Evolutionary conservation across 1,140 invertebrate genomes (phyloP).

Genomic region (Saccostrea echinata): DNA sequence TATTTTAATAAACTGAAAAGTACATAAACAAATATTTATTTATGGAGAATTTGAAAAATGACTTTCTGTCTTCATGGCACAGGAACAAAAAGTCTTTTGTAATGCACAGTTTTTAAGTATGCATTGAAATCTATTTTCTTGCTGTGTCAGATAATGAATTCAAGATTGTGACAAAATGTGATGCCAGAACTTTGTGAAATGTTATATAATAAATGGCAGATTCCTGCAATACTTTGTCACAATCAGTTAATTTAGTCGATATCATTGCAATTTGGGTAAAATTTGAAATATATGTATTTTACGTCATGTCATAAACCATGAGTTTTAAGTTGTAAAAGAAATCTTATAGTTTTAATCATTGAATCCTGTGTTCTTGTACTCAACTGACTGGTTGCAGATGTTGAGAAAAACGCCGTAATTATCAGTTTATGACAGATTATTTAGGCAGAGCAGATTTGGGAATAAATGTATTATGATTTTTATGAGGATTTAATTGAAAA

Average conservation of each 20-base stretch:
- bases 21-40: background rate
- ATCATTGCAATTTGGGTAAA: background rate
- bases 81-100: background rate
- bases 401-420: background rate
- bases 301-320: background rate
- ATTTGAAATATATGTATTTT: background rate
- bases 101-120: background rate
- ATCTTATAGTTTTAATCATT: background rate
- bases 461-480: background rate
- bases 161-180: slow-evolving; percentile 31
- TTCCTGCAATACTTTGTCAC: background rate
- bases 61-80: background rate
- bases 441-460: background rate
- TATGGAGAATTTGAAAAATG: slow-evolving; percentile 10
- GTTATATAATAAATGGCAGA: background rate
- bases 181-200: background rate
- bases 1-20: slow-evolving; percentile 6
- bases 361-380: background rate
- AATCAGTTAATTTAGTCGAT: background rate
- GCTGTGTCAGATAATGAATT: slow-evolving; percentile 26
- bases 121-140: background rate
- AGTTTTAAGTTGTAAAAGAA: background rate
- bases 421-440: background rate
- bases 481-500: background rate
- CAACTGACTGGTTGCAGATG: slow-evolving; percentile 6